phyloP scores from a whole-genome alignment of 2,797 vertebrate genomes.

The Brachymystax lenok region DNA sequence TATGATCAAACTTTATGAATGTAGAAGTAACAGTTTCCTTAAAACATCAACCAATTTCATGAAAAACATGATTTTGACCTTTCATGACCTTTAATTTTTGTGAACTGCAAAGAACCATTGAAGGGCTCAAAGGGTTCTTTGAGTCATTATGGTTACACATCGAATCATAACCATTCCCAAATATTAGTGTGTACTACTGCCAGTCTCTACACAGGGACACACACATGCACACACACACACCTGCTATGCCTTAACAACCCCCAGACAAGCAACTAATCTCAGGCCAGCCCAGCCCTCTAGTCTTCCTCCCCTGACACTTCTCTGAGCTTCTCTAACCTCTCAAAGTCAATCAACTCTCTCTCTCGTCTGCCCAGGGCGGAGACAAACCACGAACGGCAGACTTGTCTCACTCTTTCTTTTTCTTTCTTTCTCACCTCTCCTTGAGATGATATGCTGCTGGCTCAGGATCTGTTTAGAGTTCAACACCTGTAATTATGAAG shows the following conservation, averaged over 20 bases:
- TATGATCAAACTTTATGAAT: too few species aligned
- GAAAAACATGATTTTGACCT: too few species aligned
- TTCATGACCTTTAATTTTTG: too few species aligned
- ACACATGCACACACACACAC: background rate
- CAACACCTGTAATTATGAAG: background rate
- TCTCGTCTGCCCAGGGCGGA: conserved; percentile 3
- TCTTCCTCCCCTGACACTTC: conserved; percentile 29
- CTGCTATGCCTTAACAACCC: conserved; percentile 7
- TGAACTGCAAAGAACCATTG: too few species aligned
- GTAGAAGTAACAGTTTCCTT: too few species aligned
- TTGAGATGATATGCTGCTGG: background rate
- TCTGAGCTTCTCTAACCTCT: conserved; percentile 37
- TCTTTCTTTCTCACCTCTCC: background rate
- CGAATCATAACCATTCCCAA: too few species aligned
- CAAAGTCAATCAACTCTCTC: conserved; percentile 51
- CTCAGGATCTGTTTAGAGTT: background rate
- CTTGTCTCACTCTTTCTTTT: too few species aligned
- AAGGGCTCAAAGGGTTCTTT: too few species aligned
- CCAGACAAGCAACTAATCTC: conserved; percentile 42
- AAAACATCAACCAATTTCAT: too few species aligned
- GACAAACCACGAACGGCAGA: background rate
- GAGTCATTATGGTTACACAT: too few species aligned
- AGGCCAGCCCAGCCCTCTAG: conserved; percentile 17
- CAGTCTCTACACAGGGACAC: background rate
- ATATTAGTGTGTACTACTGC: conserved; percentile 4